Evolutionary conservation across 2,888 invertebrate species (phyloP).

Genomic region (Isoperla grammatica): DNA sequence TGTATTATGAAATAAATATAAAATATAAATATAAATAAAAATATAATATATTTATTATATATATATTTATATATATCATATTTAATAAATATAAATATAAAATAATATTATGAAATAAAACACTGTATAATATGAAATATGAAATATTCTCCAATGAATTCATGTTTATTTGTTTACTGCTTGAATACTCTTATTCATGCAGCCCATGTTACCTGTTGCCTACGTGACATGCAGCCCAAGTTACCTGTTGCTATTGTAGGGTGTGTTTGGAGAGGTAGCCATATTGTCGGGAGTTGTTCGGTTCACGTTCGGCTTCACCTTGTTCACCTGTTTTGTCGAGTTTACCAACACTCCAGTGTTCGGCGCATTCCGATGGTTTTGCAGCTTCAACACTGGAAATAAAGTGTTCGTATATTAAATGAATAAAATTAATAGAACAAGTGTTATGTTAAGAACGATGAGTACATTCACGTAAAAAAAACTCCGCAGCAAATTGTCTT

Average conservation of each 20-base stretch:
- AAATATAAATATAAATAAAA: no score
- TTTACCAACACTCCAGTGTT: conserved; percentile 64
- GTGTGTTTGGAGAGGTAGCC: conserved; percentile 48
- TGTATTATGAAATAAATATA: no score
- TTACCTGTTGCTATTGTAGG: conserved; percentile 7
- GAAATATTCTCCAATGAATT: no score
- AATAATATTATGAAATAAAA: no score
- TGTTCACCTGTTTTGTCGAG: conserved; percentile 80
- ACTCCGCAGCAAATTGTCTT: no score
- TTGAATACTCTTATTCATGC: no score
- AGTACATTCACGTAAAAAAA: not conserved
- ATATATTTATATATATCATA: no score
- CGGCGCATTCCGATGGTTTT: conserved; percentile 67
- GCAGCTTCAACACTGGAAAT: conserved; percentile 60
- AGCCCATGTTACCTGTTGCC: not conserved
- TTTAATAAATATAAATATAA: no score
- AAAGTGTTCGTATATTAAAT: not conserved
- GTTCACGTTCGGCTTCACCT: conserved; percentile 83
- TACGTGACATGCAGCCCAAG: not conserved
- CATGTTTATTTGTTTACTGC: no score
- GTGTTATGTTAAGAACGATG: not conserved
- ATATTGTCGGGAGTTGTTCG: conserved; percentile 69
- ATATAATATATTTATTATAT: no score
- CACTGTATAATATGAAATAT: no score
- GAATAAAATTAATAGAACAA: not conserved